Evolutionary conservation across 2,797 vertebrate species (phyloP).

Genomic region (Melanotaenia trifasciata): DNA sequence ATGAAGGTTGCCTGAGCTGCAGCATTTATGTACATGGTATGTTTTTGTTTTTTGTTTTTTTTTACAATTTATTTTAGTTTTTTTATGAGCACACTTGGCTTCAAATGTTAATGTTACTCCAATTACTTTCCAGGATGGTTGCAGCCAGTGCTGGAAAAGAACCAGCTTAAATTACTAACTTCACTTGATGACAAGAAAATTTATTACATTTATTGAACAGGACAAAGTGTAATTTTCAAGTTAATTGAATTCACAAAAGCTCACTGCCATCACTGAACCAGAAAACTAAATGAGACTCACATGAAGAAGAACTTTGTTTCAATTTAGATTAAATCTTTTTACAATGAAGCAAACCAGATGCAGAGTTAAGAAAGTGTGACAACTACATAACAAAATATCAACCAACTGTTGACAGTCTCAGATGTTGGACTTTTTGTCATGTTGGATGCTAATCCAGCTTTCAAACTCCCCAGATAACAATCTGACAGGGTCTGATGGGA

Average conservation of each 20-base stretch:
- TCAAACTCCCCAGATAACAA: too few relatives aligned
- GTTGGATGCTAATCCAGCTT: too few relatives aligned
- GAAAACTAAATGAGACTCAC: neutral
- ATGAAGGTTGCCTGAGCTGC: neutral
- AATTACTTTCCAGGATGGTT: too few relatives aligned
- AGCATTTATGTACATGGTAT: neutral
- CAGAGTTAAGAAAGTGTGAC: neutral
- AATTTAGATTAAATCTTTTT: neutral
- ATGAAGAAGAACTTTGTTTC: neutral
- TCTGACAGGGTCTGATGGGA: too few relatives aligned
- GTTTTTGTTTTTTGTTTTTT: neutral
- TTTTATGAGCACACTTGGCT: neutral
- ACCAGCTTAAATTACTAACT: too few relatives aligned
- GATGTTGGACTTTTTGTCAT: too few relatives aligned
- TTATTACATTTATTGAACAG: neutral
- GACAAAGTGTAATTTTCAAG: neutral
- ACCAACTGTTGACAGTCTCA: neutral
- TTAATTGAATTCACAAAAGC: neutral
- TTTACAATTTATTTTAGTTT: neutral
- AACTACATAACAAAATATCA: neutral
- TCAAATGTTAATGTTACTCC: neutral
- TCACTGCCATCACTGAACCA: neutral
- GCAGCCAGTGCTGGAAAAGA: too few relatives aligned
- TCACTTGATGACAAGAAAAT: neutral
- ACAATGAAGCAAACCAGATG: neutral